Conservation (phyloP, 2,888 invertebrate species). For the Sepiola atlantica region DNA sequence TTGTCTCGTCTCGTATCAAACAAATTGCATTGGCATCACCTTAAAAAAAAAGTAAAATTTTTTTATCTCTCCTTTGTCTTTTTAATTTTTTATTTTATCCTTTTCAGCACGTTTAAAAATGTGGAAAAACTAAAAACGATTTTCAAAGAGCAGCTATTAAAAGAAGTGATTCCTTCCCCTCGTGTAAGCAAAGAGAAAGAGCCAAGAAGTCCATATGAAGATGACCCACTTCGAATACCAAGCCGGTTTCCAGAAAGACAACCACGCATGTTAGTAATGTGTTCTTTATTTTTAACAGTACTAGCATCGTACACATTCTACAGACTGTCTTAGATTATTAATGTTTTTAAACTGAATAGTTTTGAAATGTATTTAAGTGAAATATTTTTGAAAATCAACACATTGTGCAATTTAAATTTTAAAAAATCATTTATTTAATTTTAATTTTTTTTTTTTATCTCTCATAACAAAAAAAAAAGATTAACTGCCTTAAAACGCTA, state of each 20-base stretch:
- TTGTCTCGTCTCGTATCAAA: no score
- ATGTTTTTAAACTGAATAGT: no score
- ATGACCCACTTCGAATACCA: slow-evolving; percentile 18
- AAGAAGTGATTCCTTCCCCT: background rate
- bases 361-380: no score
- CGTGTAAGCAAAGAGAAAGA: background rate
- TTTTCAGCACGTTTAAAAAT: background rate
- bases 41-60: background rate
- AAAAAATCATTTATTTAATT: no score
- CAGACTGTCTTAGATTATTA: no score
- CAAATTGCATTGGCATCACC: no score
- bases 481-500: no score
- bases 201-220: background rate
- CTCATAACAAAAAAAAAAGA: no score
- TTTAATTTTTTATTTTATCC: background rate
- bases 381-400: no score
- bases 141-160: background rate
- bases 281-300: background rate
- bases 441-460: no score
- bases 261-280: background rate
- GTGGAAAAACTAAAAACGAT: background rate
- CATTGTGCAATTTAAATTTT: no score
- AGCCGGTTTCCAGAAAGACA: background rate
- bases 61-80: background rate
- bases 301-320: background rate